A percentile compares a stretch with the other conserved stretches of the same genome.
These are phyloP conservation scores for Cynoglossus semilaevis DNA, from an alignment of 2,113 vertebrate genomes.

Conservation along the genomic window DNA sequence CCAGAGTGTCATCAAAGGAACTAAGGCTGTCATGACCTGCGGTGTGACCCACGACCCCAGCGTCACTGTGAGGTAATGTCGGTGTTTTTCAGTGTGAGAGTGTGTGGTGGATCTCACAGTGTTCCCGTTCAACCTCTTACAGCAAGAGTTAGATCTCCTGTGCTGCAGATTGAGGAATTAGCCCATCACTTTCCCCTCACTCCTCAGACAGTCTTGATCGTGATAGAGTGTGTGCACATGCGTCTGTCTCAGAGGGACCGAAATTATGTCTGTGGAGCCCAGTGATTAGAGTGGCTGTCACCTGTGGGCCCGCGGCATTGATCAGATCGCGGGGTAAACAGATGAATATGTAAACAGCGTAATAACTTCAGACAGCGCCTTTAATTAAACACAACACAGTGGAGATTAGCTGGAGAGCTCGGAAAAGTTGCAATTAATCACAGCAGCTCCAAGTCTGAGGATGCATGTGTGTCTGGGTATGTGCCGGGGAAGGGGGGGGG, in stretches of 20 bases:
- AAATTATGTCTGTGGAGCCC: slow-evolving; percentile 59
- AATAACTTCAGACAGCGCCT: slow-evolving; percentile 77
- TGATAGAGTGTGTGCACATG: slow-evolving; percentile 52
- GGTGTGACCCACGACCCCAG: slow-evolving; percentile 92
- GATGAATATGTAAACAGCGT: slow-evolving; percentile 80
- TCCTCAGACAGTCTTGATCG: slow-evolving; percentile 43
- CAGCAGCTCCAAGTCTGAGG: slow-evolving; percentile 36
- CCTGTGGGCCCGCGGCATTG: slow-evolving; percentile 73
- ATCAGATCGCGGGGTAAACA: slow-evolving; percentile 76
- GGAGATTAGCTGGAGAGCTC: slow-evolving; percentile 73
- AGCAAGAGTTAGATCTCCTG: slow-evolving; percentile 52
- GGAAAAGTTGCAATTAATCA: slow-evolving; percentile 73
- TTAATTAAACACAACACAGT: slow-evolving; percentile 79
- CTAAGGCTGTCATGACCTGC: slow-evolving; percentile 92
- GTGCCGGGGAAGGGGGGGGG: slow-evolving; percentile 9
- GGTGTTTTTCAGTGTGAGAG: background rate
- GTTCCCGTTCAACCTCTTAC: slow-evolving; percentile 52
- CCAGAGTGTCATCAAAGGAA: slow-evolving; percentile 98
- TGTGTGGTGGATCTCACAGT: slow-evolving; percentile 31
- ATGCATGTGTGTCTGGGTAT: slow-evolving; percentile 1
- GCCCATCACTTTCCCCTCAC: slow-evolving; percentile 24
- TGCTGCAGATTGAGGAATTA: slow-evolving; percentile 62
- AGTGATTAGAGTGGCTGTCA: slow-evolving; percentile 77
- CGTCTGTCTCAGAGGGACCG: slow-evolving; percentile 51
- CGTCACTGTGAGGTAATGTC: slow-evolving; percentile 84